Evolutionary conservation across 2,888 invertebrate species (phyloP).

Genomic region (Syritta pipiens): DNA sequence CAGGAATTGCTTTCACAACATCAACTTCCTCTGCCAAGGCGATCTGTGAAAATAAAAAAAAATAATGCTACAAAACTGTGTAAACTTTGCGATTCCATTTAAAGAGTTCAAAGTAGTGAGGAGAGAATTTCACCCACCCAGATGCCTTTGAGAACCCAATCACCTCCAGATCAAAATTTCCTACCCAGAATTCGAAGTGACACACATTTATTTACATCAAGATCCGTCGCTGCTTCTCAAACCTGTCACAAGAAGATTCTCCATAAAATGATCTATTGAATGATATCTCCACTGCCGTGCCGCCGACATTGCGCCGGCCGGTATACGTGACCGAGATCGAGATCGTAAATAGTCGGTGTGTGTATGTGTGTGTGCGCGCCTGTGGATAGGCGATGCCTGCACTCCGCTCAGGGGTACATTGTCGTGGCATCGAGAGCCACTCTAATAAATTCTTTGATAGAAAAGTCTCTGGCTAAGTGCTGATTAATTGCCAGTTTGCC

Average conservation of each 20-base stretch:
- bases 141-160: too few relatives aligned
- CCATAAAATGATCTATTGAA: constrained; percentile 51
- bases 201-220: constrained; percentile 9
- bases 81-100: background rate
- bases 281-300: constrained; percentile 23
- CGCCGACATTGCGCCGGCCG: constrained; percentile 3
- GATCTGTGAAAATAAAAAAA: constrained; percentile 72
- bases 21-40: constrained; percentile 82
- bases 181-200: constrained; percentile 10
- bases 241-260: constrained; percentile 50
- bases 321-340: constrained; percentile 46
- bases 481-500: constrained; percentile 62
- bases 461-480: constrained; percentile 56
- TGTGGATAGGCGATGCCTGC: background rate
- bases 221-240: constrained; percentile 14
- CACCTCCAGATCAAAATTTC: too few relatives aligned
- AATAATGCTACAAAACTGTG: background rate
- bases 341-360: background rate
- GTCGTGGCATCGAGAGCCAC: constrained; percentile 21
- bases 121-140: too few relatives aligned
- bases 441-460: constrained; percentile 63
- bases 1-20: constrained; percentile 83
- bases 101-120: background rate
- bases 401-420: constrained; percentile 6
- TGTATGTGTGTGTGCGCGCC: background rate